Conservation (phyloP, 2,113 vertebrate species). For the Hiodon alosoides region DNA sequence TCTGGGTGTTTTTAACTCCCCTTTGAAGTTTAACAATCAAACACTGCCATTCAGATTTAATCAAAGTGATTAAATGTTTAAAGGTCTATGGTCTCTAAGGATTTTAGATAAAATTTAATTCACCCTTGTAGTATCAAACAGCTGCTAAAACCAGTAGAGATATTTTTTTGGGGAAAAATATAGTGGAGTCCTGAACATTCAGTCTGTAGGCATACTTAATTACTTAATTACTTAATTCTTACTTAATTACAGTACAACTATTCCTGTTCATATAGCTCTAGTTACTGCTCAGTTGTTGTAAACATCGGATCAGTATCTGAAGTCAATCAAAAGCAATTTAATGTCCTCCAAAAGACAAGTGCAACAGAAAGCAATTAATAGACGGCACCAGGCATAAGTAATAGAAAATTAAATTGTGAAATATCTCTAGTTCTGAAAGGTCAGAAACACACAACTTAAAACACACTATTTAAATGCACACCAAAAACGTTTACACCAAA, state of each 20-base stretch:
- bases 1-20: background rate
- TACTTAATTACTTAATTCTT: too few relatives aligned
- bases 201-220: too few relatives aligned
- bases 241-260: too few relatives aligned
- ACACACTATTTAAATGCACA: background rate
- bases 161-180: too few relatives aligned
- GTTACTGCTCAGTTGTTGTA: background rate
- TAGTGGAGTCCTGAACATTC: too few relatives aligned
- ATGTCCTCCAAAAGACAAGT: conserved; percentile 5
- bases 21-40: background rate
- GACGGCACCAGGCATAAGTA: background rate
- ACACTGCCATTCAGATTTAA: background rate
- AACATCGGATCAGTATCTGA: background rate
- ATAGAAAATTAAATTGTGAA: background rate
- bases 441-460: background rate
- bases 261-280: background rate
- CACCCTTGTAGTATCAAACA: too few relatives aligned
- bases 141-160: too few relatives aligned
- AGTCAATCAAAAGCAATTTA: background rate
- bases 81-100: too few relatives aligned
- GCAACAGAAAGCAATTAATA: background rate
- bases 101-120: too few relatives aligned
- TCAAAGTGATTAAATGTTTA: too few relatives aligned
- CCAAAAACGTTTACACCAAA: background rate
- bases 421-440: background rate